These are phyloP conservation scores for Pogonomyrmex californicus DNA, from an alignment of 1,140 invertebrate species.

Conservation along the genomic window DNA sequence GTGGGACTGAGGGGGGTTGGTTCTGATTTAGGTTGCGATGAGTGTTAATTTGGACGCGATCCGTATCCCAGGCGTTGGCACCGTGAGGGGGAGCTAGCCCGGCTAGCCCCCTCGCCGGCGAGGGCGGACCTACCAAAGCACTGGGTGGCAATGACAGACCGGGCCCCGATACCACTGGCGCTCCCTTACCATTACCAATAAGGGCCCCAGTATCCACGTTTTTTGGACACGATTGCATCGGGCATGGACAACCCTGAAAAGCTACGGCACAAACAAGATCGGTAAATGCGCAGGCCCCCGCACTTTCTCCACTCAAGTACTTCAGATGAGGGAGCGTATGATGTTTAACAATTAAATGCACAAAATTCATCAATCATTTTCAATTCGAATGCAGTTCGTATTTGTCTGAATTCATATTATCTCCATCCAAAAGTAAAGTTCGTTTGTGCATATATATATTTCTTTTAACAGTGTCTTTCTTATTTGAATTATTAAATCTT, in stretches of 20 bases:
- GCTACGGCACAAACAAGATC: slow-evolving; percentile 86
- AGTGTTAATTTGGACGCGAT: slow-evolving; percentile 90
- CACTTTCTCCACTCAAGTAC: neutral
- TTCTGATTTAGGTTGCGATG: slow-evolving; percentile 87
- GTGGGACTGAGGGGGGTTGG: slow-evolving; percentile 77
- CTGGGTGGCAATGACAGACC: slow-evolving; percentile 89
- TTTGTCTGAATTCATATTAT: neutral
- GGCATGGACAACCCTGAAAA: slow-evolving; percentile 93
- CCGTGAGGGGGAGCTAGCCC: slow-evolving; percentile 89
- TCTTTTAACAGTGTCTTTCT: neutral
- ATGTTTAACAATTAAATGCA: neutral
- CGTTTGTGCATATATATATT: neutral
- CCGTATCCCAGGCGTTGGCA: slow-evolving; percentile 88
- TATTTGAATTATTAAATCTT: neutral
- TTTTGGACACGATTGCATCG: slow-evolving; percentile 97
- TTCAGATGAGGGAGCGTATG: neutral
- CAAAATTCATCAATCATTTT: neutral
- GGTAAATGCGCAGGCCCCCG: neutral
- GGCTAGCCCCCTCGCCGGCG: slow-evolving; percentile 88
- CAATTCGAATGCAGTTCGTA: neutral
- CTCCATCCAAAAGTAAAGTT: neutral
- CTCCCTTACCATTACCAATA: slow-evolving; percentile 93
- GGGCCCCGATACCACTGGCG: slow-evolving; percentile 90
- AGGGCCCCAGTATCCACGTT: slow-evolving; percentile 98
- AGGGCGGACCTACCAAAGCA: slow-evolving; percentile 87